A percentile compares a stretch with the other conserved stretches of the same genome.
Evolutionary conservation across 2,113 vertebrate genomes (phyloP).

Genomic region (Scortum barcoo): DNA sequence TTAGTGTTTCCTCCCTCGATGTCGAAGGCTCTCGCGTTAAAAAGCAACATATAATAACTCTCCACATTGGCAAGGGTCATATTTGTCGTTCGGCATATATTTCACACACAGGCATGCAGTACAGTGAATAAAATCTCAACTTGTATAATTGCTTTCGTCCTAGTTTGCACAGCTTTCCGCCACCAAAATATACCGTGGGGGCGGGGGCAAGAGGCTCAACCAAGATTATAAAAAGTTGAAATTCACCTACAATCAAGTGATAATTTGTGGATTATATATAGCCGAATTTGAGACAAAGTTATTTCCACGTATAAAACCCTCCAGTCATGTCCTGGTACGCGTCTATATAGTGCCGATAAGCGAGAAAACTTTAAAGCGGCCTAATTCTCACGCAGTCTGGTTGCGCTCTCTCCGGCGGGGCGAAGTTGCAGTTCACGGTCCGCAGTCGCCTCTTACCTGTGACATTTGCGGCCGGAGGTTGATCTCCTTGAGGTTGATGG

Average conservation of each 20-base stretch:
- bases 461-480: slow-evolving; percentile 98
- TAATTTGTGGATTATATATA: neutral
- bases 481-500: slow-evolving; percentile 97
- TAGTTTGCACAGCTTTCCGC: neutral
- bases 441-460: slow-evolving; percentile 86
- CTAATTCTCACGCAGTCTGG: slow-evolving; percentile 8
- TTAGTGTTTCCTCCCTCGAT: neutral
- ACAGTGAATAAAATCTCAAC: fast-evolving
- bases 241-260: neutral
- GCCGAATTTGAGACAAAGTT: slow-evolving; percentile 1
- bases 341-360: fast-evolving
- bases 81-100: neutral
- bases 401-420: neutral
- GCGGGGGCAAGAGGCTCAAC: neutral
- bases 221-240: slow-evolving; percentile 33
- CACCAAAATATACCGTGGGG: neutral
- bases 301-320: fast-evolving
- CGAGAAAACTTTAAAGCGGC: neutral
- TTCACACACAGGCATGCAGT: fast-evolving
- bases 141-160: neutral
- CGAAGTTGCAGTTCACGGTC: neutral
- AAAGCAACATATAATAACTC: neutral
- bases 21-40: fast-evolving
- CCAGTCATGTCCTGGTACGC: fast-evolving
- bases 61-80: fast-evolving